These are phyloP conservation scores for Etheostoma spectabile DNA, from an alignment of 2,113 vertebrate genomes.

Conservation along the genomic window DNA sequence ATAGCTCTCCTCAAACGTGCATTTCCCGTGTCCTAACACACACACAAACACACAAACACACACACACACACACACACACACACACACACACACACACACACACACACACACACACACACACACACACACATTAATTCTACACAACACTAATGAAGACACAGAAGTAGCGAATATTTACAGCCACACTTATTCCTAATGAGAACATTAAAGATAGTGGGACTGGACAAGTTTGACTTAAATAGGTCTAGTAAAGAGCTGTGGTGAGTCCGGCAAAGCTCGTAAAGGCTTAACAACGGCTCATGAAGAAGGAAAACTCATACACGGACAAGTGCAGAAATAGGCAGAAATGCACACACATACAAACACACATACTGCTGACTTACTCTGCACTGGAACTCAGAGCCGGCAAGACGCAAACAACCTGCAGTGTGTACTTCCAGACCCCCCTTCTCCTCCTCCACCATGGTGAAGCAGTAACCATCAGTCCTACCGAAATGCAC, in stretches of 20 bases:
- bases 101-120: constrained; percentile 13
- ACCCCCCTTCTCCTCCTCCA: constrained; percentile 93
- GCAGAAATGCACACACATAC: background rate
- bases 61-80: constrained; percentile 8
- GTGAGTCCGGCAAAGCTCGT: constrained; percentile 33
- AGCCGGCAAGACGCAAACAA: constrained; percentile 91
- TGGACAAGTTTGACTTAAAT: constrained; percentile 34
- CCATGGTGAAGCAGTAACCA: constrained; percentile 97
- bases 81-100: constrained; percentile 8
- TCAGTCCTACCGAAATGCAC: constrained; percentile 87
- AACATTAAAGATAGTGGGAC: background rate
- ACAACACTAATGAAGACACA: constrained; percentile 5
- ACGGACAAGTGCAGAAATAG: background rate
- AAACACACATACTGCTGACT: constrained; percentile 67
- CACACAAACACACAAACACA: constrained; percentile 17
- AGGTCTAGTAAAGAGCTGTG: constrained; percentile 35
- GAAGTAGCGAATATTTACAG: constrained; percentile 17
- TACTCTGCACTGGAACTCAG: constrained; percentile 97
- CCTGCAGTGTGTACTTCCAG: constrained; percentile 89
- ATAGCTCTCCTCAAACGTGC: constrained; percentile 89
- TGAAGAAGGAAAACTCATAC: constrained; percentile 14
- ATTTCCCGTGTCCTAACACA: constrained; percentile 89
- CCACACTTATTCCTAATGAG: constrained; percentile 4
- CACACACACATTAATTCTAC: background rate
- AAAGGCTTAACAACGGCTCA: constrained; percentile 37